Base-by-base conservation (phyloP, 2,888 invertebrate genomes). In the Elegia similella region DNA sequence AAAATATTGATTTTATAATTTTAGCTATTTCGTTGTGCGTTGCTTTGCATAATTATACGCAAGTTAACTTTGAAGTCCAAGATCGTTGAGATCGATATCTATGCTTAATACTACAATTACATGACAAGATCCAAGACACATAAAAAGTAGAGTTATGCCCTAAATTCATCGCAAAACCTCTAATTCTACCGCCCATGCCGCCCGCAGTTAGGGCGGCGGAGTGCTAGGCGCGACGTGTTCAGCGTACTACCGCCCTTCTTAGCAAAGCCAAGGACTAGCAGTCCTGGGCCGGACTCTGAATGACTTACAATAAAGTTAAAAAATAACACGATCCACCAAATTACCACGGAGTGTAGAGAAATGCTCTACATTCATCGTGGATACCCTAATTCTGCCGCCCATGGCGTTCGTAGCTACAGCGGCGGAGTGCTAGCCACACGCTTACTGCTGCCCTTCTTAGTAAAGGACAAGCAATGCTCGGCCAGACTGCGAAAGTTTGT, bases 191-290 rank as follows among this genome's bases (percentile, higher is more conserved):
- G 65, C 63, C 34, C 15, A 17, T 8, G 50, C 48, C 48, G 32
- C 48, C 48, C 32, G 48, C 15, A 34, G 65, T 59, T 60, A 61
- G 61, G 66, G 52, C 65, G 67, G 62, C 69, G 62, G 58, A 64
- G 65, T 63, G 68, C 62, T 62, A 63, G 63, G 59, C 65, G 61
- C 66, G 70, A 76, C 78, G 78, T 76, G 76, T 65, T 67, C 42
- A 50, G 76, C 68, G 34, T 75, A 72, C 72, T 69, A 68, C 64
- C 62, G 56, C 59, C 71, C 72, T 71, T 63, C 67, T 78, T 75
- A 74, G 62, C 62, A 34, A 62, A 52, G 59, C 60, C 68, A 67
- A 69, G 68, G 66, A 66, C 65, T 68, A 61, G 59, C 32, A 34
- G n/a, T 6, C 32, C 73, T 65, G 73, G 56, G 63, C 15, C 53